These are phyloP conservation scores for Axinella damicornis DNA, from an alignment of 37 sponge, comb jelly and placozoan species.

Conservation along the genomic window DNA sequence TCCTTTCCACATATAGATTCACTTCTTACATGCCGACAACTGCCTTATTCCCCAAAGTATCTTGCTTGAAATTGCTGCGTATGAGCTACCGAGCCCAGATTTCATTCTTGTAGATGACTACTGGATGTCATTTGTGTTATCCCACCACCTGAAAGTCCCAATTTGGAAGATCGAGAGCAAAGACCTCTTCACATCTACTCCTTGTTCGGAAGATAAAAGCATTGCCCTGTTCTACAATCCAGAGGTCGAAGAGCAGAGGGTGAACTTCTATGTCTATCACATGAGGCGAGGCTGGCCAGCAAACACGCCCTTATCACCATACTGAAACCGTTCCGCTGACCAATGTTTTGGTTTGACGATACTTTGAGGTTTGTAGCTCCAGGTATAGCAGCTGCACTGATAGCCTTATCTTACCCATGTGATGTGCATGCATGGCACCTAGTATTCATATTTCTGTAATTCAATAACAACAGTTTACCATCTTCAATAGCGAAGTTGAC, in stretches of 20 bases:
- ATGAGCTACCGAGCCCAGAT: conserved; percentile 54
- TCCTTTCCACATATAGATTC: conserved; percentile 25
- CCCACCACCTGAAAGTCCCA: conserved; percentile 58
- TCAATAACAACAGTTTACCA: too few relatives aligned
- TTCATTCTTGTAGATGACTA: conserved; percentile 75
- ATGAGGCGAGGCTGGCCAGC: conserved; percentile 64
- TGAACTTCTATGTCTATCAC: conserved; percentile 75
- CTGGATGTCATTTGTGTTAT: conserved; percentile 74
- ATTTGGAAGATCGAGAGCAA: conserved; percentile 63
- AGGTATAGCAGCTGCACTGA: too few relatives aligned
- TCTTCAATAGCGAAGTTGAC: too few relatives aligned
- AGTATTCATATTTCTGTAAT: too few relatives aligned
- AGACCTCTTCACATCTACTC: conserved; percentile 39
- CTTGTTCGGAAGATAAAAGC: conserved; percentile 35
- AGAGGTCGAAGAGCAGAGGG: conserved; percentile 48
- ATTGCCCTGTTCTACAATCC: conserved; percentile 65
- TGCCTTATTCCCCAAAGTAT: conserved; percentile 55
- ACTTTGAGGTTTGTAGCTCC: too few relatives aligned
- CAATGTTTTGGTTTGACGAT: too few relatives aligned
- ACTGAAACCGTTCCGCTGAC: too few relatives aligned
- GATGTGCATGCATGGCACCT: too few relatives aligned
- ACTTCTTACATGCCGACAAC: conserved; percentile 74
- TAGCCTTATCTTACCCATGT: neutral
- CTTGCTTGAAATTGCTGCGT: conserved; percentile 32
- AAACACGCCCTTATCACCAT: conserved; percentile 20